Evolutionary conservation across 2,113 vertebrate species (phyloP), one percentile per base, ranked within the genome.

Genomic region (Malaclemys terrapin): DNA sequence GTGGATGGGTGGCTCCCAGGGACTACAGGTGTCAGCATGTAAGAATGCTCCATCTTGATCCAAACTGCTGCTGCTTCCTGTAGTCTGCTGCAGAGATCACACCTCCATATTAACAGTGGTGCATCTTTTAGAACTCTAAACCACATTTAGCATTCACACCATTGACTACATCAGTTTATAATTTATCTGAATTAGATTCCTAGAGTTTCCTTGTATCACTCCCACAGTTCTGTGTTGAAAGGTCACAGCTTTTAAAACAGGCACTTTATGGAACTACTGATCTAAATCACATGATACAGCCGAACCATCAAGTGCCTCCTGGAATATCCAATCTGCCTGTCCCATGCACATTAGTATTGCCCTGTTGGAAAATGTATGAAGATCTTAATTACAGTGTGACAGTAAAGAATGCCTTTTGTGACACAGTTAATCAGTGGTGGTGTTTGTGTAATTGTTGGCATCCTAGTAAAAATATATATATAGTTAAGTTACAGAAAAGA

Each of bases 1-100:
- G 94, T 82, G 89, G 90, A 94, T 93, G 92, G 65, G 29, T 49
- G 93, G 94, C 59, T 92, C 3, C 53, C 38, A 87, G 95, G 89
- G 93, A 83, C 94, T 7, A 52, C 59, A 57, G 79, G 47, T 52
- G 95, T 69, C 93, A 88, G 91, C 84, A 10, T 85, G 94, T 57
- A 38, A 89, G 11, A 95, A 50, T 86, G 3, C 47, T 92, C 90
- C 82, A 90, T 86, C 84, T 72, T 82, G 35, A 89, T 89, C 82
- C 88, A 89, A 91, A 93, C 42, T 14, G 13, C 50, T 65, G 62
- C 31, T n/a, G 31, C 35, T n/a, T 65, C 62, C 16, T 57, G 62
- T n/a, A 87, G 85, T 27, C n/a, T 65, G 53, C 20, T 54, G 80
- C 45, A 75, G 84, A 62, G 42, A 54, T 42, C 54, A 93, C 87